These are phyloP conservation scores for Bombus haemorrhoidalis DNA, from an alignment of 1,140 invertebrate species.

Conservation along the genomic window DNA sequence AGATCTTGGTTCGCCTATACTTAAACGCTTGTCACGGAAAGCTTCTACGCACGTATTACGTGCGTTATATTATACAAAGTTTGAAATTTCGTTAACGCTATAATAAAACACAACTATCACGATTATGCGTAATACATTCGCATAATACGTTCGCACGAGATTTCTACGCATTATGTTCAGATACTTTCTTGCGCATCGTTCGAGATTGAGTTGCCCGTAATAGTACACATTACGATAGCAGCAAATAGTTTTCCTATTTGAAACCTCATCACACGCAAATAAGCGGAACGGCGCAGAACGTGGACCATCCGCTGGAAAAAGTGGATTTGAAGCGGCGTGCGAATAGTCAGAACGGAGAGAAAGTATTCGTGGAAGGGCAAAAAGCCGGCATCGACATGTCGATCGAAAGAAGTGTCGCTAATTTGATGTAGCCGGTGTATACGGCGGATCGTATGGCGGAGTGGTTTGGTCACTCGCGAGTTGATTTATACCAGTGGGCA, in stretches of 20 bases:
- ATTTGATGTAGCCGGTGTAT: constrained; percentile 55
- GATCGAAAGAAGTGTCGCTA: constrained; percentile 60
- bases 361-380: constrained; percentile 39
- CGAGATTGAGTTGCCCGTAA: background rate
- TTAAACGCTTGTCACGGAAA: too few species aligned
- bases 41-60: too few species aligned
- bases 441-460: constrained; percentile 44
- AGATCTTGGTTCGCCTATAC: too few species aligned
- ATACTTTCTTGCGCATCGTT: too few species aligned
- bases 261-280: constrained; percentile 7
- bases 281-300: background rate
- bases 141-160: too few species aligned
- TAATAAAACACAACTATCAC: too few species aligned
- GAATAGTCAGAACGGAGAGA: constrained; percentile 34
- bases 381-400: constrained; percentile 46
- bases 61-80: too few species aligned
- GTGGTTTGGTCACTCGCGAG: constrained; percentile 69
- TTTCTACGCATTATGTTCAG: too few species aligned
- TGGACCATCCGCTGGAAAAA: background rate
- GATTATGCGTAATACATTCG: too few species aligned
- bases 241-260: background rate
- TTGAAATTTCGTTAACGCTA: too few species aligned
- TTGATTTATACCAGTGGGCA: constrained; percentile 76
- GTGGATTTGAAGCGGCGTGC: constrained; percentile 5
- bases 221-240: background rate